Base-by-base conservation (phyloP, 2,113 vertebrate genomes). In the Oryzias melastigma region DNA sequence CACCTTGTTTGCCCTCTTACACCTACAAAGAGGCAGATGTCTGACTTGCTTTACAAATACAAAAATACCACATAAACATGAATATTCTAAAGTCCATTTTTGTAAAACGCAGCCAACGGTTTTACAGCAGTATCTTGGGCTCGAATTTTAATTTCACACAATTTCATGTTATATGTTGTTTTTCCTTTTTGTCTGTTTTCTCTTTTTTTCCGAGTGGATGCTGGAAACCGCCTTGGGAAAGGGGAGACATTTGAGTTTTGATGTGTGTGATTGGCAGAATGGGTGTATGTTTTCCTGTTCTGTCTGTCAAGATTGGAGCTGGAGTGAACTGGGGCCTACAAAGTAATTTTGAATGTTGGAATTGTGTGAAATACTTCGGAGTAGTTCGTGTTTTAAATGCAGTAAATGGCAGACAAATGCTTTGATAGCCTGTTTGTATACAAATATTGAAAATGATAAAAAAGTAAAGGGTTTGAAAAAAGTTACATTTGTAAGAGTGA, bases 231-330 rank as follows among this genome's bases (percentile, higher is more conserved):
- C 42, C 17, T 18, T 7, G 4, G 19, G 59, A 59, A 72, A 53
- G 19, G 14, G 15, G 27, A 67, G 8, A 62, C 65, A 63, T 77
- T 69, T 77, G 45, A 47, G 17, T 59, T 73, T 62, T 70, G 75
- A 78, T 72, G 50, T 68, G 25, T 58, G 51, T 47, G 65, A 80
- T 67, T 77, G 76, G 65, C 65, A 57, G 63, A 58, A 4, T 42
- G 49, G 52, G 18, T 67, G 73, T 51, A 64, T 40, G 64, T 58
- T 74, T 77, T 50, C 14, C 19, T 53, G 29, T 50, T 52, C 63
- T 62, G 35, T 63, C 71, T 54, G 47, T 63, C 58, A 68, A 49
- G 20, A 64, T 63, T 61, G 44, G 29, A 50, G 42, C 51, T 71
- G 52, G 16, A 59, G 44, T 24, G 20, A 64, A 40, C 44, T 24